Base-by-base conservation (phyloP, 2,888 invertebrate genomes). In the Drosophila barbarae region DNA sequence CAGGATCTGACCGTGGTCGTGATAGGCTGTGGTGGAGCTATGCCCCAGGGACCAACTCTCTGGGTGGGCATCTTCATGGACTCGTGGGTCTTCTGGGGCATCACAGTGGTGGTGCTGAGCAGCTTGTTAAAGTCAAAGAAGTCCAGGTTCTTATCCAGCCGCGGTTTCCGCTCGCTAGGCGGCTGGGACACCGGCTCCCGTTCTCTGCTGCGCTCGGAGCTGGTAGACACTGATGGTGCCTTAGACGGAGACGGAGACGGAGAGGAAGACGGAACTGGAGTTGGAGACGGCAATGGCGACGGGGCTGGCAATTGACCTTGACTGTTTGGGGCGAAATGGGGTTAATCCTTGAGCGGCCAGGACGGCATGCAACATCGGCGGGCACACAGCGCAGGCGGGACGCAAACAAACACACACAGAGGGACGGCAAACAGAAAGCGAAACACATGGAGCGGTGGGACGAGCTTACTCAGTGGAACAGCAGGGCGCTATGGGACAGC, bases 301-400 rank as follows among this genome's bases (percentile, higher is more conserved):
- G 49, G 6, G 13, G 26, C 21, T 13, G 34, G 10, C 41, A 34
- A 18, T 15, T n/a, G 15, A 35, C 10, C 36, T 18, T 38, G 44
- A 26, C 60, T 60, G 46, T 38, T 32, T 26, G 38, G 38, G 13
- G 18, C 18, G 12, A 39, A 18, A 46, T 3, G 32, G 32, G 6
- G 38, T 60, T 34, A 60, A 18, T 44, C 35, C 41, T 26, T 39
- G 60, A 21, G 7, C n/a, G n/a, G 28, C 13, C 15, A 10, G 51
- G 26, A 23, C 10, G 65, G 65, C 63, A 64, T 63, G 63, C 63
- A 63, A 63, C 63, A 63, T 63, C 63, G 53, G 36, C 5, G 42
- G 63, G 44, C 65, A 38, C 61, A 36, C 7, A 63, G 42, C 61
- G 10, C 34, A 60, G 47, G 30, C 58, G 26, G 44, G 30, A 32